Base-by-base conservation (phyloP, 2,113 vertebrate genomes). In the Lasiurus cinereus region DNA sequence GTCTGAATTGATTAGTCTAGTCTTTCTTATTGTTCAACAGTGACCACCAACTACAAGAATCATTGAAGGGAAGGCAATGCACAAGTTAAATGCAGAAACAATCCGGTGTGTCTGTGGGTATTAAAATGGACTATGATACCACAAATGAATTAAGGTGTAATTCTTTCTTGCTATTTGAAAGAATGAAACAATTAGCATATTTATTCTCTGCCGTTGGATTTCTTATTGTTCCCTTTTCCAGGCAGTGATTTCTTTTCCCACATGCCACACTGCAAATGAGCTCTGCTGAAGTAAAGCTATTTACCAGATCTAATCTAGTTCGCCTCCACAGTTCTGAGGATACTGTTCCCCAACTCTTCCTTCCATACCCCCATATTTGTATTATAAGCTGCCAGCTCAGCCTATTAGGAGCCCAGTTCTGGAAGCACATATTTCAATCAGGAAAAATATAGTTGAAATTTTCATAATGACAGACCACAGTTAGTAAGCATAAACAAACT, bases 141-240 rank as follows among this genome's bases (percentile, higher is more conserved):
- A 66, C 43, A 96, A 95, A 59, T 89, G 39, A 97, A 97, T 96
- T 97, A 97, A 97, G 24, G 69, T 10, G 84, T 74, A 97, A 64
- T 82, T 94, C 36, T 67, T 95, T 83, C 54, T 94, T 85, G 66
- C 39, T 10, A 8, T 84, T 97, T 93, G 67, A 91, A 97, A 97
- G 70, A 97, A 88, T 12, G 80, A 50, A 96, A 88, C 59, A 89
- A 92, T 90, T 94, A 95, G 36, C 79, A 56, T 95, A 29, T 39
- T 95, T 97, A 94, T 97, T 86, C 70, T 83, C 83, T 90, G 24
- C 27, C 31, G 12, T 66, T 97, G 67, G 46, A 80, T 96, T 98
- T 98, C 96, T 93, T n/a, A 33, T 48, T 76, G 2, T 74, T 95
- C 67, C 78, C 72, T 95, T 95, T 92, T 93, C 76, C 83, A 84